A percentile compares a stretch with the other conserved stretches of the same genome.
Conservation (phyloP, 1,140 invertebrate species). For the Bombus superbus region DNA sequence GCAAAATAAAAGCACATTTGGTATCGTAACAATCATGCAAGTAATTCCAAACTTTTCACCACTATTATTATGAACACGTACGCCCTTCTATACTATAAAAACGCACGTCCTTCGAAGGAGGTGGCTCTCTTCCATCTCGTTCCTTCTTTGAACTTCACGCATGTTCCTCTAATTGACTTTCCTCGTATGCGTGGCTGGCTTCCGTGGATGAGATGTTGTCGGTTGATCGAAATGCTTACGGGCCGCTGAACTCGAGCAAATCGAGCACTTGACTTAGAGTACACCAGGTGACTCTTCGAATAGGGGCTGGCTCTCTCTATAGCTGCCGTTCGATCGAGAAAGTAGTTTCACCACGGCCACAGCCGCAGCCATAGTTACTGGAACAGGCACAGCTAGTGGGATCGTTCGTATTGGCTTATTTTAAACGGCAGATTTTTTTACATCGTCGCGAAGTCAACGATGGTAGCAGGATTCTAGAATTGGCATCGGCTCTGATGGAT, state of each 20-base stretch:
- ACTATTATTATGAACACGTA: not conserved
- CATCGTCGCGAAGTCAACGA: not conserved
- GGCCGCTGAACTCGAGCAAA: constrained; percentile 6
- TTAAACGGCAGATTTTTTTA: not conserved
- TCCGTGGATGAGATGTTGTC: constrained; percentile 24
- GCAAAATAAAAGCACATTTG: not conserved
- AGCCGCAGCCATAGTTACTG: not conserved
- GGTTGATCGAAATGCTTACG: constrained; percentile 27
- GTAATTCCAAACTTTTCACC: not conserved
- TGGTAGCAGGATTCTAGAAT: constrained; percentile 26
- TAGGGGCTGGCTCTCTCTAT: not conserved
- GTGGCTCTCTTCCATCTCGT: not conserved
- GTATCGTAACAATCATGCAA: not conserved
- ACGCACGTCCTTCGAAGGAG: not conserved
- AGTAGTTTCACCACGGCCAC: not conserved
- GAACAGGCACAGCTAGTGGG: not conserved
- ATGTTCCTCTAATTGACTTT: constrained; percentile 44
- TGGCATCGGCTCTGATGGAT: constrained; percentile 43
- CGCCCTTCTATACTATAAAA: not conserved
- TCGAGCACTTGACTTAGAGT: constrained; percentile 13
- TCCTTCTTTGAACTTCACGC: not conserved
- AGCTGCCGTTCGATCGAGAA: not conserved
- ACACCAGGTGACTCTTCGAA: not conserved
- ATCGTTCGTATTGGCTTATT: constrained; percentile 1
- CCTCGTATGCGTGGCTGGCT: constrained; percentile 33